These are phyloP conservation scores for Vespertilio murinus DNA, from an alignment of 2,797 vertebrate species.

Conservation along the genomic window DNA sequence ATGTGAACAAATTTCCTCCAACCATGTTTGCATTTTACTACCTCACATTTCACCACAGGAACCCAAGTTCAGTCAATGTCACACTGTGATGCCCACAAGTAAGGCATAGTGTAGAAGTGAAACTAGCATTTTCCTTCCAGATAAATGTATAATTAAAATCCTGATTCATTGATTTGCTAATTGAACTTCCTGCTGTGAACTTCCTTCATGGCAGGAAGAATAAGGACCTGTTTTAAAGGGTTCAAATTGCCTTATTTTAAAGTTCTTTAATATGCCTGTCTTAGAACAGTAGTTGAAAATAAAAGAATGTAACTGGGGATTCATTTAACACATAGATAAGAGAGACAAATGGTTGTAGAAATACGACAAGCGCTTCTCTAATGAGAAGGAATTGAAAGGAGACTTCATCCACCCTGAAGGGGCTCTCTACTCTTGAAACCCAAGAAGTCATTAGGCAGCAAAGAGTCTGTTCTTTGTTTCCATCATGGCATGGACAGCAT, in stretches of 20 bases:
- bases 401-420: not conserved
- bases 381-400: not conserved
- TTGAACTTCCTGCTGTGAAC: conserved; percentile 71
- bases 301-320: conserved; percentile 48
- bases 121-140: conserved; percentile 64
- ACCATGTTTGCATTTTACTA: conserved; percentile 15
- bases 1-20: conserved; percentile 45
- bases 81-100: conserved; percentile 54
- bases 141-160: conserved; percentile 73
- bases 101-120: conserved; percentile 42
- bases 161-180: conserved; percentile 73
- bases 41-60: conserved; percentile 45
- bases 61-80: conserved; percentile 33
- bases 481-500: not conserved
- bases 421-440: conserved; percentile 12
- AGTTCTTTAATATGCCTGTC: conserved; percentile 60
- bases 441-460: not conserved
- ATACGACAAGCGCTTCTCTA: not conserved
- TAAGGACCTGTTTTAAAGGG: conserved; percentile 51
- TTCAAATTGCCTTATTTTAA: conserved; percentile 46
- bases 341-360: not conserved
- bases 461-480: not conserved
- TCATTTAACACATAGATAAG: conserved; percentile 30
- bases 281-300: conserved; percentile 57
- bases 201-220: conserved; percentile 62